Conservation (phyloP, 2,888 invertebrate species). For the Gymnoscelis rufifasciata region DNA sequence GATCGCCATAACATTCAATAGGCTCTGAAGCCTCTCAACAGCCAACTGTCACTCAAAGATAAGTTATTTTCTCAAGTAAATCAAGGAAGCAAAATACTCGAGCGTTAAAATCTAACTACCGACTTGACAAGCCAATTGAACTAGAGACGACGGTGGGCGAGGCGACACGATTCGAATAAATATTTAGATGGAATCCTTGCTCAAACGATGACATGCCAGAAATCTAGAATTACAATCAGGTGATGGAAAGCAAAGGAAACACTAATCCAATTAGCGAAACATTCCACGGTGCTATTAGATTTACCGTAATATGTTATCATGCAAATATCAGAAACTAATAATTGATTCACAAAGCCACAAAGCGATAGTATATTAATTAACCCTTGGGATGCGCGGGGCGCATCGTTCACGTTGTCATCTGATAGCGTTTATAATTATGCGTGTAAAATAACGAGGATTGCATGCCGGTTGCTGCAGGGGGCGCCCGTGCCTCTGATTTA, state of each 20-base stretch:
- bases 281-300: conserved; percentile 16
- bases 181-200: not conserved
- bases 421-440: conserved; percentile 51
- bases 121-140: conserved; percentile 4
- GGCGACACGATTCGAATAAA: conserved; percentile 3
- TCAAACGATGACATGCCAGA: conserved; percentile 4
- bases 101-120: conserved; percentile 1
- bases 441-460: conserved; percentile 44
- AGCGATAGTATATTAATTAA: conserved; percentile 37
- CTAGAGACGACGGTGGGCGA: conserved; percentile 1
- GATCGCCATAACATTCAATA: conserved; percentile 12
- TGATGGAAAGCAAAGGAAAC: not conserved
- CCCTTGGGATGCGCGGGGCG: conserved; percentile 36
- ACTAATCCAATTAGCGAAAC: conserved; percentile 6
- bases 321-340: conserved; percentile 32
- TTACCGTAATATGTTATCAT: conserved; percentile 19
- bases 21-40: conserved; percentile 1
- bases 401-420: conserved; percentile 40
- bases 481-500: conserved; percentile 60
- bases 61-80: conserved; percentile 1
- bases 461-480: conserved; percentile 35
- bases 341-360: conserved; percentile 38
- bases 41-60: conserved; percentile 2
- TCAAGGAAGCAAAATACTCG: conserved; percentile 2
- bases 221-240: conserved; percentile 3